phyloP scores from a whole-genome alignment of 2,113 vertebrate genomes.

The Cynocephalus volans region DNA sequence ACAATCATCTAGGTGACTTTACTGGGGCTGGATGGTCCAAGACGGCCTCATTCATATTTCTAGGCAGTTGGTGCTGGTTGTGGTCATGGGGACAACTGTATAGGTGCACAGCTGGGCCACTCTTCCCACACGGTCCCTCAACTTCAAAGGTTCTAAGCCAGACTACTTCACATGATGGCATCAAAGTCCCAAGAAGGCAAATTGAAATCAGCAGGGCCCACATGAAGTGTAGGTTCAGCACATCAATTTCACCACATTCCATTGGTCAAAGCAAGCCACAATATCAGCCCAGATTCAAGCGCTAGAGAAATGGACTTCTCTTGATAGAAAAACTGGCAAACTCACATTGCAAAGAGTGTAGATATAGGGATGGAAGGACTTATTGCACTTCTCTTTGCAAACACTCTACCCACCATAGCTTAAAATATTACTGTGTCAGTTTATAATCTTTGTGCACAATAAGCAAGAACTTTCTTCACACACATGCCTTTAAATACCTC shows the following conservation, averaged over 20 bases:
- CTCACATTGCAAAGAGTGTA: background rate
- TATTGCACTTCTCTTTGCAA: background rate
- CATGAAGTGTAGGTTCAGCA: background rate
- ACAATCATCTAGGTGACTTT: background rate
- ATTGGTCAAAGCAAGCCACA: background rate
- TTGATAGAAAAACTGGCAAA: background rate
- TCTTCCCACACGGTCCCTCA: background rate
- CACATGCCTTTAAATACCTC: background rate
- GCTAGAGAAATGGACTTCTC: background rate
- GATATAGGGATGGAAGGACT: background rate
- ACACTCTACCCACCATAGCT: background rate
- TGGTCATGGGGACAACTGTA: rapidly evolving
- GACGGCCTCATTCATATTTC: background rate
- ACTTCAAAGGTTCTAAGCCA: background rate
- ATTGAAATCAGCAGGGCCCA: background rate
- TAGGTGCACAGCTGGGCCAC: background rate
- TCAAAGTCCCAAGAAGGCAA: background rate
- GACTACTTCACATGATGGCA: background rate
- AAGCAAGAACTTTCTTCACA: background rate
- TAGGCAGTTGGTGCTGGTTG: background rate
- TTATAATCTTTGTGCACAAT: background rate
- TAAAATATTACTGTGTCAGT: background rate
- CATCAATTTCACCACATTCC: background rate
- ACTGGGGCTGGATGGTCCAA: background rate
- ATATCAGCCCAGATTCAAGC: background rate